phyloP scores from a whole-genome alignment of 2,113 vertebrate species.

The Megaceryle maxima region DNA sequence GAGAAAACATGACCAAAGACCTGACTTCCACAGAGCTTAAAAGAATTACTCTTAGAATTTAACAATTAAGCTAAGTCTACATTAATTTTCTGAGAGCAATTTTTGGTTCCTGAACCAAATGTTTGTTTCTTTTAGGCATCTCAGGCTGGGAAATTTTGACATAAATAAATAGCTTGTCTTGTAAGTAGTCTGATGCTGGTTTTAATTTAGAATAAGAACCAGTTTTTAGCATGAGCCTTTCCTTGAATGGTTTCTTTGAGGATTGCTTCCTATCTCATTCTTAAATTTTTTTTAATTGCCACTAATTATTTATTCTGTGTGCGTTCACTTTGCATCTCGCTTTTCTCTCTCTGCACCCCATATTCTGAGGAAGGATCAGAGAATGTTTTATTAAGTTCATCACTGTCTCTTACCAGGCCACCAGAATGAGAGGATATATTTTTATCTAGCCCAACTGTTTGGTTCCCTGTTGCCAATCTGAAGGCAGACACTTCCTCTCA shows the following conservation, averaged over 20 bases:
- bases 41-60: neutral
- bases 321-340: neutral
- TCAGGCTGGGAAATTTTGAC: neutral
- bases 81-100: neutral
- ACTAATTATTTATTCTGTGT: neutral
- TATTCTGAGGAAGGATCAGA: neutral
- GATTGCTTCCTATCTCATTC: neutral
- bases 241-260: neutral
- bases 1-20: neutral
- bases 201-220: neutral
- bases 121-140: neutral
- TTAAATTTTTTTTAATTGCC: neutral
- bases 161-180: neutral
- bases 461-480: neutral
- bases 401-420: neutral
- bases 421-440: neutral
- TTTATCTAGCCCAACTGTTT: neutral
- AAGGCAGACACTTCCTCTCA: neutral
- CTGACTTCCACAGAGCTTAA: neutral
- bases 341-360: neutral
- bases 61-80: neutral
- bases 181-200: neutral
- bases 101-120: neutral
- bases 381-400: neutral
- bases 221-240: neutral